Conservation (phyloP, 2,797 vertebrate species). For the Crenichthys baileyi region DNA sequence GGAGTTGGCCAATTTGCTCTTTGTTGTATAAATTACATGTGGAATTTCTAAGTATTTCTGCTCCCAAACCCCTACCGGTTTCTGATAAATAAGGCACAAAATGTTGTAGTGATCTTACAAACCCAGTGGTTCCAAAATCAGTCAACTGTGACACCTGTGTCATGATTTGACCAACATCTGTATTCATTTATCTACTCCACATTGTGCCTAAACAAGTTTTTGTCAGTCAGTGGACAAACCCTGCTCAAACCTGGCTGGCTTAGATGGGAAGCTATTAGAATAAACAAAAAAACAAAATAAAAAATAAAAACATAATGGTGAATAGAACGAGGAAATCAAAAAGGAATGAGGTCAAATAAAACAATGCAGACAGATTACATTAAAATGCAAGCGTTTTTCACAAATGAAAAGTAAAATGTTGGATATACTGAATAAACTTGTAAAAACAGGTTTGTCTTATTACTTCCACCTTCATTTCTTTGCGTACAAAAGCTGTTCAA, state of each 20-base stretch:
- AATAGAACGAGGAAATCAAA: not conserved
- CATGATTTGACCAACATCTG: not conserved
- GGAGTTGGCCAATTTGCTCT: not conserved
- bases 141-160: not conserved
- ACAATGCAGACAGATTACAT: not conserved
- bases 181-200: not conserved
- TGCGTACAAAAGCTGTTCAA: too few relatives aligned
- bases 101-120: not conserved
- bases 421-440: not conserved
- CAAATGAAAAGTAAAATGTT: not conserved
- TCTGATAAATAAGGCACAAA: not conserved
- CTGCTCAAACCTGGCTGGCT: not conserved
- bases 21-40: not conserved
- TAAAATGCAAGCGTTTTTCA: not conserved
- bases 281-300: not conserved
- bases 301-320: not conserved
- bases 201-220: too few relatives aligned
- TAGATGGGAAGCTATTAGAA: not conserved
- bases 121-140: not conserved
- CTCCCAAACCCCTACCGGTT: not conserved
- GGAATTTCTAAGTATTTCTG: not conserved
- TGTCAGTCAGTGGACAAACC: not conserved
- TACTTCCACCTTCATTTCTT: too few relatives aligned
- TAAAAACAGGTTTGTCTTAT: too few relatives aligned
- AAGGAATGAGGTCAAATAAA: not conserved